Evolutionary conservation across 1,140 invertebrate species (phyloP), one percentile per base, ranked within the genome.

Genomic region (Psilanteris sp.): DNA sequence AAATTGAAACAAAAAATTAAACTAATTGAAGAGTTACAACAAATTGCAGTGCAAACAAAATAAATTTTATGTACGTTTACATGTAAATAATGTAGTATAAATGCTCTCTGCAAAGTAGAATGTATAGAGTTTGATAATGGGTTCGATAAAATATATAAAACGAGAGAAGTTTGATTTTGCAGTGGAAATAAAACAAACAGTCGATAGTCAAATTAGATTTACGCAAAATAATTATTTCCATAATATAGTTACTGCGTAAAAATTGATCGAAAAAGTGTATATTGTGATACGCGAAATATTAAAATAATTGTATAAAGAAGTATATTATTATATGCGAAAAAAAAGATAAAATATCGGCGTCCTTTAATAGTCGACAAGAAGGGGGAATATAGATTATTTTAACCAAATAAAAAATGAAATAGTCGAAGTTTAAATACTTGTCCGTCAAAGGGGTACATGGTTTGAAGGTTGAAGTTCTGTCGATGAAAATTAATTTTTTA

Each of bases 71-170:
- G 32, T 62, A 66, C 44, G 62, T 72, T 74, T 70, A 68, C 41
- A 59, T 82, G 79, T 84, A 84, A 77, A 82, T 84, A 84, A 78
- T 83, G 78, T 82, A 83, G 80, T 57, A 82, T 82, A 81, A 76
- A 72, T 37, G 72, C 62, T 68, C 54, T 72, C 55, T 73, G 57
- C 54, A 66, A 61, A 31, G 50, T 73, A 74, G 61, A 62, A 32
- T 67, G 61, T 75, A 66, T 73, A 76, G 72, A 67, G 67, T 76
- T 14, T 9, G n/a, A 26, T 18, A 41, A 9, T 50, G 34, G 55
- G 39, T 39, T 18, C 34, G 10, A 32, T 0, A 7, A 54, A 20
- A 39, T 31, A 11, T 11, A 24, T 27, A 18, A 6, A 7, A 18
- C 16, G 3, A 9, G 14, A 10, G 9, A 15, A 26, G 36, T 41